Percentiles rank a stretch among this genome's conserved stretches.
Evolutionary conservation across 2,797 vertebrate species (phyloP).

Genomic region (Choloepus didactylus): DNA sequence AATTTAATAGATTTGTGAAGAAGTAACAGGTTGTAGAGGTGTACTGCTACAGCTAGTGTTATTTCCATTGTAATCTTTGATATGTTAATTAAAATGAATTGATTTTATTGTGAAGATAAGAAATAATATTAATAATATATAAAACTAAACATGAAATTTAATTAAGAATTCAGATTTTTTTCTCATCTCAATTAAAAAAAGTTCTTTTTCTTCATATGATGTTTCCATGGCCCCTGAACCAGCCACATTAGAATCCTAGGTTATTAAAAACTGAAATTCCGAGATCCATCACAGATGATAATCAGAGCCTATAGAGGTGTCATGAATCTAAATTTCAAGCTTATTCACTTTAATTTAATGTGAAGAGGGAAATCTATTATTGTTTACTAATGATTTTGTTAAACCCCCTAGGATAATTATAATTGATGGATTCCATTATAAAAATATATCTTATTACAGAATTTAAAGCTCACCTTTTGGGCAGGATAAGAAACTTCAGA

Average conservation of each 20-base stretch:
- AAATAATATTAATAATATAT: not conserved
- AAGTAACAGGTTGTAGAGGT: not conserved
- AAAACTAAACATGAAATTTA: constrained; percentile 19
- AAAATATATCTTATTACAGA: not conserved
- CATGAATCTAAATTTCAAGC: constrained; percentile 50
- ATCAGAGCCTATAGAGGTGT: not conserved
- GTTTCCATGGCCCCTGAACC: not conserved
- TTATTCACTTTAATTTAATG: constrained; percentile 18
- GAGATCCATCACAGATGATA: not conserved
- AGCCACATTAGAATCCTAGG: not conserved
- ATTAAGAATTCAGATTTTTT: constrained; percentile 1
- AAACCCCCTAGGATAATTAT: constrained; percentile 13
- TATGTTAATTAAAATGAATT: not conserved
- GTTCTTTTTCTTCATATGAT: not conserved
- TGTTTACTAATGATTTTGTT: constrained; percentile 36
- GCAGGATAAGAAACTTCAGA: constrained; percentile 22
- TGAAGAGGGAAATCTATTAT: not conserved
- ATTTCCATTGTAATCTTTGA: not conserved
- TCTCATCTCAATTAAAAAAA: not conserved
- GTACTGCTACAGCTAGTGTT: not conserved
- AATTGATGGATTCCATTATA: not conserved
- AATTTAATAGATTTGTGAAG: not conserved
- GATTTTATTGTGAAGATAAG: not conserved
- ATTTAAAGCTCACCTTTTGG: constrained; percentile 3
- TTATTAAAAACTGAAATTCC: not conserved